Conservation (phyloP, 1,140 invertebrate genomes). For the Fopius arisanus region DNA sequence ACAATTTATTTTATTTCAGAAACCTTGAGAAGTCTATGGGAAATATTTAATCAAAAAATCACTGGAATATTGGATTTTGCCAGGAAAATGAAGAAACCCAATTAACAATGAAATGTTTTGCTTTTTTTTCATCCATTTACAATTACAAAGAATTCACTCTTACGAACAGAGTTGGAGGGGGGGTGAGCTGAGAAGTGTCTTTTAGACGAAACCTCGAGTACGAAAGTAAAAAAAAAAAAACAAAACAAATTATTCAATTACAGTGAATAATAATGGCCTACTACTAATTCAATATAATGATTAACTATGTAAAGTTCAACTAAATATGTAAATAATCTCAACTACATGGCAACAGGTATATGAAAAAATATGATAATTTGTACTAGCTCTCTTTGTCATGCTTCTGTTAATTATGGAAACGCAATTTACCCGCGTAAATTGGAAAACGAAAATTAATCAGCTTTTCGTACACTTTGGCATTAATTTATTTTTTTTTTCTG, state of each 20-base stretch:
- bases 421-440: slow-evolving; percentile 4
- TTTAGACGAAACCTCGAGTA: slow-evolving; percentile 34
- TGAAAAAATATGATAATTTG: slow-evolving; percentile 34
- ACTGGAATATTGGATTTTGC: no score
- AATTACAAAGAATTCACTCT: slow-evolving; percentile 50
- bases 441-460: background rate
- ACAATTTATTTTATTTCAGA: no score
- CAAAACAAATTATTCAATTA: background rate
- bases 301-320: background rate
- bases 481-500: background rate
- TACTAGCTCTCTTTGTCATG: slow-evolving; percentile 25
- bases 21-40: no score
- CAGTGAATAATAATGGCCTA: background rate
- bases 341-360: slow-evolving; percentile 25
- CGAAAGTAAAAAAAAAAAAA: slow-evolving; percentile 16
- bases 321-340: slow-evolving; percentile 5
- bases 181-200: slow-evolving; percentile 39
- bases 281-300: background rate
- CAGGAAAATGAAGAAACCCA: background rate
- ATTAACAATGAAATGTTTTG: slow-evolving; percentile 47
- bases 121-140: slow-evolving; percentile 39
- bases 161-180: slow-evolving; percentile 40
- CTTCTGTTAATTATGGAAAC: background rate
- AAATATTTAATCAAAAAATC: no score
- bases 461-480: background rate